Percentiles rank a stretch among this genome's conserved stretches.
Conservation (phyloP, 2,113 vertebrate species). For the Leucopsar rothschildi region DNA sequence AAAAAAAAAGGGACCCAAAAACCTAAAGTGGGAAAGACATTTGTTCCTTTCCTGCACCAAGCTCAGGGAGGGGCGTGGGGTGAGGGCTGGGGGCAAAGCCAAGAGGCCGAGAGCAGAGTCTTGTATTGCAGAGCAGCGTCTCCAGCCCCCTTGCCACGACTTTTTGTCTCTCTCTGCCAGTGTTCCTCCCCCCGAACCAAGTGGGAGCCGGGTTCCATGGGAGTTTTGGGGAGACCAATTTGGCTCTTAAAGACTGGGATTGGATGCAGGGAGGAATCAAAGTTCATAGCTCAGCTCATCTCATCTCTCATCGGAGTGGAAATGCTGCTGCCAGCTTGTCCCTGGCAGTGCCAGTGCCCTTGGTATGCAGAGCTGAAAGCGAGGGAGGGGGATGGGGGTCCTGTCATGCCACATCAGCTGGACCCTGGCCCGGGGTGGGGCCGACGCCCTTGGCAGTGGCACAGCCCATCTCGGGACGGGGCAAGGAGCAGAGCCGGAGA, state of each 20-base stretch:
- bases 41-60: background rate
- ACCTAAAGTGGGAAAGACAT: background rate
- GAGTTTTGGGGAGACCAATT: background rate
- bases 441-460: rapidly evolving
- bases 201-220: background rate
- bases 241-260: background rate
- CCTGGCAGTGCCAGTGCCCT: rapidly evolving
- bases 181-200: background rate
- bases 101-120: background rate
- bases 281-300: rapidly evolving
- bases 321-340: background rate
- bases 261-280: background rate
- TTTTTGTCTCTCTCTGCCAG: background rate
- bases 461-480: background rate
- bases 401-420: background rate
- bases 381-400: background rate
- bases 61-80: background rate
- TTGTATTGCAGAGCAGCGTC: rapidly evolving
- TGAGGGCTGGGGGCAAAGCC: background rate
- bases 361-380: background rate
- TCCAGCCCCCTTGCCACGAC: rapidly evolving
- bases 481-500: background rate
- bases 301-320: background rate
- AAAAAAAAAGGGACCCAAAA: background rate
- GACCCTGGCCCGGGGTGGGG: background rate